These are phyloP conservation scores for Hystrix brachyura DNA, from an alignment of 2,113 vertebrate species.

Conservation along the genomic window DNA sequence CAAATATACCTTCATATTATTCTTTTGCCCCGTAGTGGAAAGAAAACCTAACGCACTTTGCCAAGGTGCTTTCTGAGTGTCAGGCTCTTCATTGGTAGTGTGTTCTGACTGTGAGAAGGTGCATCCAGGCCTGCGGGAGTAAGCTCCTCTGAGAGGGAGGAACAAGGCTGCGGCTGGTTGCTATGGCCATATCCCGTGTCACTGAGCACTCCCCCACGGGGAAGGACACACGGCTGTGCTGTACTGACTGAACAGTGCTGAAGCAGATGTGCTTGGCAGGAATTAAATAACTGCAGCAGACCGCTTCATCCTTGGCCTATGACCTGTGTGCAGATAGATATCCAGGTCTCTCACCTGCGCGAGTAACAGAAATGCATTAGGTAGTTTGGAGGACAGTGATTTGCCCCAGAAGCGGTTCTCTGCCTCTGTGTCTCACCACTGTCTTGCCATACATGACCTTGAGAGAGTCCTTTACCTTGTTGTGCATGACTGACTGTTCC, in stretches of 20 bases:
- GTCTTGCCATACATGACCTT: neutral
- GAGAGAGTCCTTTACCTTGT: neutral
- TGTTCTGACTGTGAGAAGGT: constrained; percentile 33
- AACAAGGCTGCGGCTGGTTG: constrained; percentile 43
- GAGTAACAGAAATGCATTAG: neutral
- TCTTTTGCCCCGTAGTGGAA: neutral
- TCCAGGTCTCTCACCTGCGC: neutral
- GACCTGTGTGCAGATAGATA: neutral
- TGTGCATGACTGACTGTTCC: neutral
- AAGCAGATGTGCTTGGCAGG: neutral
- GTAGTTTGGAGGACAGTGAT: neutral
- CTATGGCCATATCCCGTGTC: constrained; percentile 66
- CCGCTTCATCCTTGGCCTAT: neutral
- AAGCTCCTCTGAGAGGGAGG: constrained; percentile 53
- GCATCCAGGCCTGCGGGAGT: neutral
- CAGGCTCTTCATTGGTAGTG: neutral
- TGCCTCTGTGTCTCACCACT: neutral
- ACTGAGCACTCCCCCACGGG: neutral
- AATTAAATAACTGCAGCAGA: constrained; percentile 56
- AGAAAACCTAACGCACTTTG: neutral
- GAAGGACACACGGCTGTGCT: neutral
- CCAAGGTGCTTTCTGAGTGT: neutral
- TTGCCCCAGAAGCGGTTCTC: neutral
- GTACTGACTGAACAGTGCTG: constrained; percentile 6
- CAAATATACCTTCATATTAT: neutral